Conservation (phyloP, 2,113 vertebrate species). For the Cebidichthys violaceus region DNA sequence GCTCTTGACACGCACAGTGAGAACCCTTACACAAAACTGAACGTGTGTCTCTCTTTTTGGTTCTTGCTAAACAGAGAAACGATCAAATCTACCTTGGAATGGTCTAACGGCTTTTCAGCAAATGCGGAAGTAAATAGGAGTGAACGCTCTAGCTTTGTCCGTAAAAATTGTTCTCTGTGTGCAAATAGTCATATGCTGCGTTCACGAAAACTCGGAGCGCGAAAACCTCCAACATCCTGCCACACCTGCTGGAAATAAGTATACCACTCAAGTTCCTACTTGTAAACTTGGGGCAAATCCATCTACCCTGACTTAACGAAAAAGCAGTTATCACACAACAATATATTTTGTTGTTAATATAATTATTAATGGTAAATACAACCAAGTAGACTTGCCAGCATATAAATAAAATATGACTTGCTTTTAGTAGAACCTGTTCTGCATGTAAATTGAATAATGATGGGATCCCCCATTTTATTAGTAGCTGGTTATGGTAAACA, state of each 20-base stretch:
- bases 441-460: background rate
- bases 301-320: no score
- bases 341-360: no score
- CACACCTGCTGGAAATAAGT: background rate
- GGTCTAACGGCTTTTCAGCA: background rate
- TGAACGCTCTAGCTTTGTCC: constrained; percentile 12
- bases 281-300: no score
- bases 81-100: background rate
- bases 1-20: background rate
- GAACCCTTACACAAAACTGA: background rate
- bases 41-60: background rate
- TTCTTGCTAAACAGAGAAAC: background rate
- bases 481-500: background rate
- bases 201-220: background rate
- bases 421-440: background rate
- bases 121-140: background rate
- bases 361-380: no score
- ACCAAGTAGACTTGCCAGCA: background rate
- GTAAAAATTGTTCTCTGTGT: background rate
- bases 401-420: background rate
- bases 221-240: background rate
- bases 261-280: no score
- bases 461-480: background rate
- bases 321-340: no score
- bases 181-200: background rate